A percentile compares a stretch with the other conserved stretches of the same genome.
These are phyloP conservation scores for Paralichthys olivaceus DNA, from an alignment of 2,113 vertebrate genomes.

Conservation along the genomic window DNA sequence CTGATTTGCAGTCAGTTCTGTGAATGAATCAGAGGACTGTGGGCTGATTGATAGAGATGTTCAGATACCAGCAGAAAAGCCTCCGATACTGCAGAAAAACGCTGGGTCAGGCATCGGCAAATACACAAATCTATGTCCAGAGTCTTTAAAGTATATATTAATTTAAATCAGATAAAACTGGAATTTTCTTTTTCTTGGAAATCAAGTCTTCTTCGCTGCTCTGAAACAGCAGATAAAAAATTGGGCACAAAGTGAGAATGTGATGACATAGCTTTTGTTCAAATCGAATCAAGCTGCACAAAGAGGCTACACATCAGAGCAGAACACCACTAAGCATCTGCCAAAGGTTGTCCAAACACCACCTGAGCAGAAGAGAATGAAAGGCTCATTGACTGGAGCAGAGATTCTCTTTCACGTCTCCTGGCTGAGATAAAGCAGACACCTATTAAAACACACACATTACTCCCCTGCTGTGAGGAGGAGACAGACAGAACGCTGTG, in stretches of 20 bases:
- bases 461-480: constrained; percentile 23
- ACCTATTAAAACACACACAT: constrained; percentile 51
- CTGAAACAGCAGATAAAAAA: neutral
- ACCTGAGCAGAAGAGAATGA: constrained; percentile 55
- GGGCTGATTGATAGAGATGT: neutral
- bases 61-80: too few relatives aligned
- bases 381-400: constrained; percentile 59
- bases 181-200: too few relatives aligned
- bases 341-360: constrained; percentile 62
- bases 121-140: too few relatives aligned
- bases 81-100: too few relatives aligned
- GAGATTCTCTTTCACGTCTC: constrained; percentile 51
- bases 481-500: constrained; percentile 11
- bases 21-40: neutral
- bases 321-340: constrained; percentile 58
- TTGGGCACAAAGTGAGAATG: constrained; percentile 11
- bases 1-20: neutral
- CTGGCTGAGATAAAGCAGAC: constrained; percentile 64
- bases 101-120: too few relatives aligned
- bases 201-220: too few relatives aligned
- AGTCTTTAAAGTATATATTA: too few relatives aligned
- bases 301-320: constrained; percentile 39
- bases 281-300: constrained; percentile 16
- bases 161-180: too few relatives aligned
- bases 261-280: constrained; percentile 17